Base-by-base conservation (phyloP, 2,797 vertebrate species). In the Typhlichthys eigenmanni region DNA sequence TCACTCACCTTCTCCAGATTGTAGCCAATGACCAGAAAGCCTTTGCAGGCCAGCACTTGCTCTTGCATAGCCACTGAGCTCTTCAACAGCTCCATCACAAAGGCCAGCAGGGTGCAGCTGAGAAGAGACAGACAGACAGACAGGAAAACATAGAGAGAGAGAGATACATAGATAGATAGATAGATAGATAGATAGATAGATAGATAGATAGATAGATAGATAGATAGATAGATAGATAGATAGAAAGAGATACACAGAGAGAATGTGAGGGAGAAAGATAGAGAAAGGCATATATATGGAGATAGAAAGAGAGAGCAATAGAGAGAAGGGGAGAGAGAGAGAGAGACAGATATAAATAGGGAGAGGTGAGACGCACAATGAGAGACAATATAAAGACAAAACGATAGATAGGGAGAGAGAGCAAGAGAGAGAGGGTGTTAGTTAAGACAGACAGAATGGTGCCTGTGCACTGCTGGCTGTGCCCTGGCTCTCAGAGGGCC, bases 1-100 rank as follows among this genome's bases (percentile, higher is more conserved):
- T 58, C 38, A 56, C 89, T 92, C 87, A 99, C 98, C 97, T 98
- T 99, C 90, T 99, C 98, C 84, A 99, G 91, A 75, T 93, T 92
- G 85, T 97, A 95, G 65, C 98, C 98, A 66, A 99, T 96, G 75
- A 99, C 97, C 62, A 98, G 95, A 80, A 99, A 99, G 87, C 98
- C 98, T 90, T 98, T 99, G 87, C 93, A 97, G 83, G 97, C 92
- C 76, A 98, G 92, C 88, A 99, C 96, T 90, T 99, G 98, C 72
- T 99, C 98, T 92, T 98, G 98, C 98, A 98, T 99, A 82, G 97
- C 95, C 80, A 98, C 92, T 0, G 97, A 99, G 90, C 95, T 96
- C 93, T 95, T 98, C 91, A 99, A 81, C 76, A 99, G 89, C 85
- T 99, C 98, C 96, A 99, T 96, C 81, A 99, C 93, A 74, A 99